Base-by-base conservation (phyloP, 2,797 vertebrate genomes). In the Pseudocheirus occidentalis region DNA sequence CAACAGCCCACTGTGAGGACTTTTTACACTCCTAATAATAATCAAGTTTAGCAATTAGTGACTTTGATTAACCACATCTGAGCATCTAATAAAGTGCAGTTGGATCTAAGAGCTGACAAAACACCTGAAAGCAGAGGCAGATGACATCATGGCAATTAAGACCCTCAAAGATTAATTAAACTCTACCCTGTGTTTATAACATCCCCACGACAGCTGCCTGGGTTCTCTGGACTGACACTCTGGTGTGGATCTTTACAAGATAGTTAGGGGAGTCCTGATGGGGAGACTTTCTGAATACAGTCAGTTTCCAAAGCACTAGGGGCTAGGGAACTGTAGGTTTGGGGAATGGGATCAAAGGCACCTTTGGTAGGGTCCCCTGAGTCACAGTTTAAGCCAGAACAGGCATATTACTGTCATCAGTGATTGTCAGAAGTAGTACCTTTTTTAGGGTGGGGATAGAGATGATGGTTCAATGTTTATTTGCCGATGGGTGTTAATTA, bases 111-210 rank as follows among this genome's bases (percentile, higher is more conserved):
- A 90, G 90, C 54, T n/a, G 94, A 1, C 40, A 94, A 98, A 96
- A 94, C 52, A 94, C 21, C 87, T 96, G 9, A 55, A 95, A 97
- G 93, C 55, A 91, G 87, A 96, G 92, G 4, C 1, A 96, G 91
- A 92, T 50, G 94, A n/a, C 4, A 93, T 54, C 91, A 91, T 52
- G 57, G 34, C 62, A 97, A 94, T 34, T 87, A 96, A 95, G 97
- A 95, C 40, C 53, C 90, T 66, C 91, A 56, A 34, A 92, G 7
- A 96, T 58, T 91, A 90, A 87, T 66, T 57, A 92, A 92, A 92
- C 40, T 59, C 55, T 21, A 24, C 11, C 24, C 73, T 27, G 31
- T 54, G 90, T 54, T 18, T 24, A 27, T 73, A 46, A 87, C 40
- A 87, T 87, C 73, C 7, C 73, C 73, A 50, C 21, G 50, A 87